Evolutionary conservation across 1,140 invertebrate genomes (phyloP), one percentile per base, ranked within the genome.

Genomic region (Caerostris darwini): DNA sequence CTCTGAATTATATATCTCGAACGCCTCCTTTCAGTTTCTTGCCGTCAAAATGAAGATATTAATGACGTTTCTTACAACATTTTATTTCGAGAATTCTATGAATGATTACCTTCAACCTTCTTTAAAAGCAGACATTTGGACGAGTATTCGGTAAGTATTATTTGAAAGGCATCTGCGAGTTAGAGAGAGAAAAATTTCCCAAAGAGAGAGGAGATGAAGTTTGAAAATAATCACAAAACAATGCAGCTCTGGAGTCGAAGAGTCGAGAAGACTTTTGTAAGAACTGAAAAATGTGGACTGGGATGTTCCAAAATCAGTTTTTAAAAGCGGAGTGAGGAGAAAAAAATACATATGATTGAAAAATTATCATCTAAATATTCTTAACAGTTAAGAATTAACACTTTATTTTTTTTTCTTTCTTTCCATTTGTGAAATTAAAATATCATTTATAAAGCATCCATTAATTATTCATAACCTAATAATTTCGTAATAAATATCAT

Each of bases 21-120:
- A 61, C 71, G n/a, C 53, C 69, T 50, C 69, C 89, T 91, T 82
- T 58, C 69, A 90, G 67, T 77, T 90, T 77, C 71, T 90, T 81
- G 89, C 69, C 89, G 69, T 91, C 89, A 91, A 91, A 91, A 56
- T 5, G 89, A 34, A 81, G 89, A 91, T 77, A 91, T 91, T 91
- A 91, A 91, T 91, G 89, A 91, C 58, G 19, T 82, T 91, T 59
- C 71, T 71, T 77, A 77, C 69, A 69, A 57, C 19, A 56, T 77
- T 91, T 91, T 61, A 56, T 57, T 61, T 58, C 57, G 8, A 82
- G 14, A 91, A 81, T 91, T 81, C 56, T 61, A 53, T 91, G 89
- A 91, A 77, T 91, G 53, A 91, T 91, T 91, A 82, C 89, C 19
- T 57, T 71, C n/a, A 64, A 71, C 7, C 53, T 61, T 90, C 67